These are phyloP conservation scores for Brenthis hecate DNA, from an alignment of 2,888 invertebrate genomes.

Conservation along the genomic window DNA sequence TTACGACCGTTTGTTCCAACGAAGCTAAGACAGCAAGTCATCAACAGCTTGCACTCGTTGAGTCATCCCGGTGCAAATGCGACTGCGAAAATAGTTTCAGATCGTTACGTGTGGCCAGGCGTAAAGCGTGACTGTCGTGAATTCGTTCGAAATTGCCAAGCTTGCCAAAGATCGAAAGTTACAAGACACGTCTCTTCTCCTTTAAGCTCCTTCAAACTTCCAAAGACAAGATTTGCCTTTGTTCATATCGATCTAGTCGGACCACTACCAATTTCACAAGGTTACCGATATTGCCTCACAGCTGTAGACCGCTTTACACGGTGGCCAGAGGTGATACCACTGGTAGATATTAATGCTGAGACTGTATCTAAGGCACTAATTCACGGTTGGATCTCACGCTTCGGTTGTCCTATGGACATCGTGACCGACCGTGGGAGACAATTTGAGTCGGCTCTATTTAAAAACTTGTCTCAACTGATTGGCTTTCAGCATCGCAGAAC, in stretches of 20 bases:
- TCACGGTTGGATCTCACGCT: neutral
- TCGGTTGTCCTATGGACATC: neutral
- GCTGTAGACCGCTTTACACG: slow-evolving; percentile 50
- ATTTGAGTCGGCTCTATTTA: slow-evolving; percentile 42
- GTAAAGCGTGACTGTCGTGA: slow-evolving; percentile 46
- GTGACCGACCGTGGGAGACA: slow-evolving; percentile 39
- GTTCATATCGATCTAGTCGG: too few relatives aligned
- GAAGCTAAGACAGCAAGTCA: too few relatives aligned
- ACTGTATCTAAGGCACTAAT: neutral
- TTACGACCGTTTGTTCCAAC: too few relatives aligned
- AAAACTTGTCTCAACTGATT: slow-evolving; percentile 25
- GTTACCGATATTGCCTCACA: slow-evolving; percentile 52
- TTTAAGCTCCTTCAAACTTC: too few relatives aligned
- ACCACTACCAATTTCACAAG: slow-evolving; percentile 51
- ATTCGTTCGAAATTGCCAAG: slow-evolving; percentile 45
- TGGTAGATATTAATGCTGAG: slow-evolving; percentile 51
- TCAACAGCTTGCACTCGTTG: too few relatives aligned
- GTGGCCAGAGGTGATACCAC: slow-evolving; percentile 42
- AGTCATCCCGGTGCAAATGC: slow-evolving; percentile 29
- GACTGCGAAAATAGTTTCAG: slow-evolving; percentile 43
- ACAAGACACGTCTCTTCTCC: slow-evolving; percentile 45
- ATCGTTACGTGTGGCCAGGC: slow-evolving; percentile 49
- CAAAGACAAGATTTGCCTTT: too few relatives aligned
- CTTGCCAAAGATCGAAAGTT: slow-evolving; percentile 52
- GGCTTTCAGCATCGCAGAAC: slow-evolving; percentile 33